Evolutionary conservation across 2,888 invertebrate genomes (phyloP).

Genomic region (Lucinisca nassula): DNA sequence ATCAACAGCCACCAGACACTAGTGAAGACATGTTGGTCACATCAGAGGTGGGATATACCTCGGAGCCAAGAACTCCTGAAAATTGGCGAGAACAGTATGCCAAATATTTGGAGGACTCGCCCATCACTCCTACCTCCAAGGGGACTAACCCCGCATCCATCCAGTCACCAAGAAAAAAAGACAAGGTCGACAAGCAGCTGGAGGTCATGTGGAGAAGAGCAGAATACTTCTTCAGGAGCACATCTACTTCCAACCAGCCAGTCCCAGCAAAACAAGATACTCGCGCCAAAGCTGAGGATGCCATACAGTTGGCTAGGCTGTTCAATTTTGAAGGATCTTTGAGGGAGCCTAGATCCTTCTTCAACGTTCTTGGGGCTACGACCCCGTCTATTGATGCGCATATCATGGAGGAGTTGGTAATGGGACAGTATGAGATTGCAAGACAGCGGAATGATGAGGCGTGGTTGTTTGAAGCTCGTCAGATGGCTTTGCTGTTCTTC

Average conservation of each 20-base stretch:
- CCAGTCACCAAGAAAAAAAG: not conserved
- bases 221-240: not conserved
- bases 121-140: not conserved
- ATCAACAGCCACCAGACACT: too few relatives aligned
- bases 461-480: not conserved
- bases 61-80: not conserved
- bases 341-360: not conserved
- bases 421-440: not conserved
- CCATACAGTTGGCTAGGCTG: not conserved
- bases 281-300: not conserved
- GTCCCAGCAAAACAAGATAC: not conserved
- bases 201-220: not conserved
- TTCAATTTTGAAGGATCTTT: not conserved
- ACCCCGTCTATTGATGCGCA: not conserved
- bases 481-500: not conserved
- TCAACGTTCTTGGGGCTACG: not conserved
- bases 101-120: not conserved
- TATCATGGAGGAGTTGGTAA: not conserved
- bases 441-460: not conserved
- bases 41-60: not conserved
- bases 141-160: not conserved
- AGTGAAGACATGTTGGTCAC: too few relatives aligned
- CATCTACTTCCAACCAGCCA: not conserved
- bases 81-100: not conserved
- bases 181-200: not conserved